phyloP scores from a whole-genome alignment of 2,888 invertebrate species.

The Oligia strigilis region DNA sequence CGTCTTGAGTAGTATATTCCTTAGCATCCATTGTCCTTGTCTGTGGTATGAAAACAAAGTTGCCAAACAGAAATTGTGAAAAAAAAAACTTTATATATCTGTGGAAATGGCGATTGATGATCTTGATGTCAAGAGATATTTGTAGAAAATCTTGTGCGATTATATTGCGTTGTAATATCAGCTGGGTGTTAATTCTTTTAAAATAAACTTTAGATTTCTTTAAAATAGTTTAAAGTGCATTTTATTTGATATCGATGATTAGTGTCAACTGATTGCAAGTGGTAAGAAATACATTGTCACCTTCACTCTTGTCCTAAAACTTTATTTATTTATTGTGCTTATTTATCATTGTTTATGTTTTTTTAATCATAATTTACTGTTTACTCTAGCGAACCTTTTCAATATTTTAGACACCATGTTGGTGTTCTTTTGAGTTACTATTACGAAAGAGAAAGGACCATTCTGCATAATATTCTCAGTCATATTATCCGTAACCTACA shows the following conservation, averaged over 20 bases:
- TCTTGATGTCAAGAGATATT: constrained; percentile 65
- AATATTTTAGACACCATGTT: constrained; percentile 27
- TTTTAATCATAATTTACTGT: constrained; percentile 45
- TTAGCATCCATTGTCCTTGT: background rate
- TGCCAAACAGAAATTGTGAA: constrained; percentile 13
- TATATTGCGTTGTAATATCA: constrained; percentile 65
- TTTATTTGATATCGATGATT: constrained; percentile 71
- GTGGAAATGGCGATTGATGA: constrained; percentile 68
- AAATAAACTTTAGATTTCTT: constrained; percentile 50
- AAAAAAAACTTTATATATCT: constrained; percentile 51
- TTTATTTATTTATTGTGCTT: constrained; percentile 69
- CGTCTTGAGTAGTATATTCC: background rate
- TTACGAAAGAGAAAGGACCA: constrained; percentile 81
- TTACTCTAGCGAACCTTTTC: constrained; percentile 18
- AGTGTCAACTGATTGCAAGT: constrained; percentile 70
- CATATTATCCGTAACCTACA: constrained; percentile 78
- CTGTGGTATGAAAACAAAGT: constrained; percentile 15
- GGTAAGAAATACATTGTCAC: constrained; percentile 78
- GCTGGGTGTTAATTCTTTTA: constrained; percentile 49
- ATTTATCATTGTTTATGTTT: constrained; percentile 70
- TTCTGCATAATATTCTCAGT: constrained; percentile 68
- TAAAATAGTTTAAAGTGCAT: constrained; percentile 51
- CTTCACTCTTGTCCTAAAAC: constrained; percentile 78
- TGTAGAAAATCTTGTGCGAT: constrained; percentile 65
- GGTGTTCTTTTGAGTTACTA: constrained; percentile 42